Conservation (phyloP, 2,113 vertebrate genomes). For the Bubo bubo region DNA sequence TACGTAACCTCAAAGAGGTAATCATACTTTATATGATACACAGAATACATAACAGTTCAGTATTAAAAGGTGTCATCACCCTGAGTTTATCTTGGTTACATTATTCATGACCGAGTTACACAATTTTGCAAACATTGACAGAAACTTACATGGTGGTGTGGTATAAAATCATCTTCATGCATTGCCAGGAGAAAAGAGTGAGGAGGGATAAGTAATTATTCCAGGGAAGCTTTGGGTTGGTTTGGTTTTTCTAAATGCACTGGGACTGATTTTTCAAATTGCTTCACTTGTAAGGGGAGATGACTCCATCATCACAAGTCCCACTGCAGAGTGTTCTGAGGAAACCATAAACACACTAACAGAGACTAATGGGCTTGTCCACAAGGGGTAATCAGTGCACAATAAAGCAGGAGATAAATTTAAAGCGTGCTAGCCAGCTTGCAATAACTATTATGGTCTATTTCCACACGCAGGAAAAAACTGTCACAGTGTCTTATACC, state of each 20-base stretch:
- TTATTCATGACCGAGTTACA: background rate
- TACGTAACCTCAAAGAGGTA: background rate
- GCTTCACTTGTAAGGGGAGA: background rate
- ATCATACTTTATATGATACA: background rate
- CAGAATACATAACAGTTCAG: background rate
- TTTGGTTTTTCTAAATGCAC: background rate
- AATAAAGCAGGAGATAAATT: slow-evolving; percentile 2
- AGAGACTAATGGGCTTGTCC: background rate
- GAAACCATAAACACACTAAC: background rate
- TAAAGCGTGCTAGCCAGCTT: background rate
- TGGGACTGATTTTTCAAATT: background rate
- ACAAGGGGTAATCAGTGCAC: background rate
- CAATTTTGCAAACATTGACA: background rate
- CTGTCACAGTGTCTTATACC: background rate
- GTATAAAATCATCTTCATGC: background rate
- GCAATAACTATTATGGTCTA: background rate
- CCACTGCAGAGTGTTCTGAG: background rate
- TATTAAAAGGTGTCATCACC: background rate
- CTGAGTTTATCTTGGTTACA: background rate
- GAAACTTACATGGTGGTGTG: background rate
- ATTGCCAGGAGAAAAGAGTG: background rate
- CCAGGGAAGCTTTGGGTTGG: background rate
- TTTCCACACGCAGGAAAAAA: background rate
- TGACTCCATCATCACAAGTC: background rate
- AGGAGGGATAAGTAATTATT: background rate